These are phyloP conservation scores for Rhinogobio ventralis DNA, from an alignment of 2,797 vertebrate genomes.

Conservation along the genomic window DNA sequence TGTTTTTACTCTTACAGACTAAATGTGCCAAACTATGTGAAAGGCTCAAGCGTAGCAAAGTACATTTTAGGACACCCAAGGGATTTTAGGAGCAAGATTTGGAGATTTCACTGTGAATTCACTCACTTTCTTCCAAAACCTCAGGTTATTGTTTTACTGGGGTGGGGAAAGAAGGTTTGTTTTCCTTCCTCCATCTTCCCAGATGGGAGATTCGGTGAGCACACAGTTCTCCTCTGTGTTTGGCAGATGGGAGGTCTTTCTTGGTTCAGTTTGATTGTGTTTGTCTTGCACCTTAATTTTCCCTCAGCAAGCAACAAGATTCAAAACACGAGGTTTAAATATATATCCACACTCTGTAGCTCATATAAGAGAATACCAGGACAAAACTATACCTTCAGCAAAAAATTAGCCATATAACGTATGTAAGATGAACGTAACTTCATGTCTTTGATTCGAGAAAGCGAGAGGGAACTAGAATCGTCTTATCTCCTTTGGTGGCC, in stretches of 20 bases:
- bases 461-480: constrained; percentile 16
- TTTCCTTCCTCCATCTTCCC: constrained; percentile 51
- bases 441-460: constrained; percentile 31
- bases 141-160: constrained; percentile 60
- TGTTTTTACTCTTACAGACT: constrained; percentile 12
- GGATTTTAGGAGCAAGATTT: constrained; percentile 10
- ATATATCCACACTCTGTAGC: neutral
- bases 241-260: constrained; percentile 27
- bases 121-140: constrained; percentile 36
- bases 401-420: neutral
- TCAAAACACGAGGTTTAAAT: neutral
- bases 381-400: neutral
- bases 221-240: constrained; percentile 32
- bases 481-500: constrained; percentile 72
- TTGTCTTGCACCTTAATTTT: constrained; percentile 23
- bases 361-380: neutral
- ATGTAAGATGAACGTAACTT: constrained; percentile 13
- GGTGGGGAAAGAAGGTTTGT: constrained; percentile 40
- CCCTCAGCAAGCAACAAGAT: neutral
- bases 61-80: neutral
- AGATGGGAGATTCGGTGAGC: constrained; percentile 47
- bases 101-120: constrained; percentile 35
- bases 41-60: neutral
- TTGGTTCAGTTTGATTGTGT: neutral
- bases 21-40: constrained; percentile 27